phyloP scores from a whole-genome alignment of 2,888 invertebrate genomes.

The Meliscaeva auricollis region DNA sequence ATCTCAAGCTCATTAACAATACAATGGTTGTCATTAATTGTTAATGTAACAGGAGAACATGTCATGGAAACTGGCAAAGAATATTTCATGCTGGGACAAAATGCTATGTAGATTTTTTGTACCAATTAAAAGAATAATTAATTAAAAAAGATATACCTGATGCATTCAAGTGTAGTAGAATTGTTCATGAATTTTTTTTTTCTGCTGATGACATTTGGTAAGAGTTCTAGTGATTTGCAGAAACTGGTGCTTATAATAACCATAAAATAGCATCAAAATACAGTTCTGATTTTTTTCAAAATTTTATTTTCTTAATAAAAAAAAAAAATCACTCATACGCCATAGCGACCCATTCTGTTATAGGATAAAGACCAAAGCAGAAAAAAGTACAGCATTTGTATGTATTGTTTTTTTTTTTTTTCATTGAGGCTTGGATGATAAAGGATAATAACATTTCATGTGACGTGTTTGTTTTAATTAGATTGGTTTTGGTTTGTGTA shows the following conservation, averaged over 20 bases:
- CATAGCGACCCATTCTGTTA: background rate
- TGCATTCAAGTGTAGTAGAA: too few species aligned
- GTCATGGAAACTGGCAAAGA: conserved; percentile 21
- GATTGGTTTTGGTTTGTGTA: too few species aligned
- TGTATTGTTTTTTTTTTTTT: too few species aligned
- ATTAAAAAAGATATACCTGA: conserved; percentile 12
- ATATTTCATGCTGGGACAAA: background rate
- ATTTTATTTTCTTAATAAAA: background rate
- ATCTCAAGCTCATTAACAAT: conserved; percentile 33
- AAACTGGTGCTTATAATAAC: too few species aligned
- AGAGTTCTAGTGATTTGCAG: background rate
- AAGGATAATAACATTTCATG: too few species aligned
- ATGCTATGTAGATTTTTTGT: background rate
- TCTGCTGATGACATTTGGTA: conserved; percentile 20
- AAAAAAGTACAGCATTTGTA: too few species aligned
- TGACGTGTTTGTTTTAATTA: too few species aligned
- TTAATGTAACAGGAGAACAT: conserved; percentile 43
- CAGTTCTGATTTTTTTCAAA: background rate
- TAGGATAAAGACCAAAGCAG: too few species aligned
- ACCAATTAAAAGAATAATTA: conserved; percentile 38
- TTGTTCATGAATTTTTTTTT: conserved; percentile 10
- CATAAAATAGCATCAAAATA: background rate
- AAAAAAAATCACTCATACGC: background rate
- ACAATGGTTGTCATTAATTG: conserved; percentile 60
- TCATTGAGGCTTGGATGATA: too few species aligned